Evolutionary conservation across 2,113 vertebrate species (phyloP), one percentile per base, ranked within the genome.

Genomic region (Okapia johnstoni): DNA sequence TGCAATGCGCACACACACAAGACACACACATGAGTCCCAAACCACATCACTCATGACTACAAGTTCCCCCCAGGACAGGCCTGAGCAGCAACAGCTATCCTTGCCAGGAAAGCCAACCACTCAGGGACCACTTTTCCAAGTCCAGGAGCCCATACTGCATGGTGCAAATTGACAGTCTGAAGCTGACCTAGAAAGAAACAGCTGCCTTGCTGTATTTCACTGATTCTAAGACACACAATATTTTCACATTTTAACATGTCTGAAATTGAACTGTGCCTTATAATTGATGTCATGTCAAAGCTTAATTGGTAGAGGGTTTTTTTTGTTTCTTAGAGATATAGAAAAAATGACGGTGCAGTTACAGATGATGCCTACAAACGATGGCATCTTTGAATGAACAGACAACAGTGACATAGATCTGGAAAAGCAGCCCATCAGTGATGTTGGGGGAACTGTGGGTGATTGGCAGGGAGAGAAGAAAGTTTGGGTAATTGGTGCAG

Each of bases 401-500:
- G 46, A 70, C 55, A 14, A 6, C 36, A 30, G 40, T 5, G 30
- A n/a, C 9, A 12, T 28, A 63, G 63, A 36, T 50, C 36, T 87
- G 36, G 61, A 55, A 58, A 61, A 16, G 11, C 16, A 33, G 73
- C 14, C 61, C 19, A 5, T 46, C 14, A 17, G 15, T 30, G 83
- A 33, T 43, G 28, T 8, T 25, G 21, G n/a, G 3, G 50, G 17
- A 26, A 28, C 46, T 54, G n/a, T 17, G 40, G 1, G 14, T 79
- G 90, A 88, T 1, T 21, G 87, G 12, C 46, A 76, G 55, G 19
- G 26, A 84, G 6, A 50, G 28, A 88, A 93, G 81, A 86, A 43
- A 19, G n/a, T 25, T 85, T 96, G 73, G 17, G 63, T 96, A 95
- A 87, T 2, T 85, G 89, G 89, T 57, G 92, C 79, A 90, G 87